Percentiles rank a stretch among this genome's conserved stretches.
These are phyloP conservation scores for Laticauda colubrina DNA, from an alignment of 2,113 vertebrate genomes.

Conservation along the genomic window DNA sequence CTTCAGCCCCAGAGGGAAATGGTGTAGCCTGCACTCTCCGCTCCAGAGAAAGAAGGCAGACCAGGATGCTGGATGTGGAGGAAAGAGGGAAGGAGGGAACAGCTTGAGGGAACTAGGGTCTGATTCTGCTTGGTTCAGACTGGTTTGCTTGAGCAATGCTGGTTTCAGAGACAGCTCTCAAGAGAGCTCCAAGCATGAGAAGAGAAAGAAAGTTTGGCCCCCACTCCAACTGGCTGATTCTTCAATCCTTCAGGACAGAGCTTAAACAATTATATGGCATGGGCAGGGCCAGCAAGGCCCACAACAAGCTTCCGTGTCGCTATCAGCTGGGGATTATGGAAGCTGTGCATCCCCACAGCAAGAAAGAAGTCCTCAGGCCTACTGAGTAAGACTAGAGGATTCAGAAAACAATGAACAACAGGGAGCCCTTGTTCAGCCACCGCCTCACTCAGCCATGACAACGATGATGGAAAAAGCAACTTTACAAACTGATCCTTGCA, in stretches of 20 bases:
- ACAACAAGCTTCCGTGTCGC: neutral
- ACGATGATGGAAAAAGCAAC: no score
- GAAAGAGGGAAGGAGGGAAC: rapidly evolving
- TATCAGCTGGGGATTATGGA: neutral
- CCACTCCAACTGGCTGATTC: neutral
- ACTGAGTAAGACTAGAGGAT: no score
- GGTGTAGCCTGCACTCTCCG: neutral
- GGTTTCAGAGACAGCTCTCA: neutral
- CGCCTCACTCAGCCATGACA: no score
- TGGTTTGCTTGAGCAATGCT: neutral
- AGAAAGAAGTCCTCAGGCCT: no score
- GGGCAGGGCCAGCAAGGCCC: neutral
- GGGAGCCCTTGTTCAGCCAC: no score
- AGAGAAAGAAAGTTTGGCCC: neutral
- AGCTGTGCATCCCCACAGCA: no score
- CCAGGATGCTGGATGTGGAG: rapidly evolving
- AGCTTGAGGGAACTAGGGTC: rapidly evolving
- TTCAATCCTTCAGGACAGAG: neutral
- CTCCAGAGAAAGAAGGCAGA: neutral
- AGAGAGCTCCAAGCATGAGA: neutral
- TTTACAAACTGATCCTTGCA: no score
- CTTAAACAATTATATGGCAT: no score
- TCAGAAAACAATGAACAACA: no score
- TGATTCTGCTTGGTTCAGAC: neutral
- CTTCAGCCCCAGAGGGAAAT: neutral